Base-by-base conservation (phyloP, 2,113 vertebrate genomes). In the Isichthys henryi region DNA sequence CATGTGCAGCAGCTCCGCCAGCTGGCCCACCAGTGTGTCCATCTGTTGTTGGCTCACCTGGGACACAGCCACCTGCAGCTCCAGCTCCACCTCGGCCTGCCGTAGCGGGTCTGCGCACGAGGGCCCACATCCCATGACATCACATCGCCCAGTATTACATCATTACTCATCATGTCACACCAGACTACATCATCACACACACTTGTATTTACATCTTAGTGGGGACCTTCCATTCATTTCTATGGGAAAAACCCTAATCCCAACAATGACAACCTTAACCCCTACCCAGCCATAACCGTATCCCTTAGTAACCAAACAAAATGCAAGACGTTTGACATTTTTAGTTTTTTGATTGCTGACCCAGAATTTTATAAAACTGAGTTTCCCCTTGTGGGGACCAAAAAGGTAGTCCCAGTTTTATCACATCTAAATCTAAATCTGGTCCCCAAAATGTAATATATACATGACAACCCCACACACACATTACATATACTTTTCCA, bases 1-100 rank as follows among this genome's bases (percentile, higher is more conserved):
- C 88, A 98, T 96, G 15, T 97, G 96, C 46, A 99, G 95, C 85
- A 99, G 92, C 0, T 95, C 96, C 0, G 98, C 97, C 92, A 99
- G 94, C 91, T 96, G 97, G 74, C 96, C 95, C 93, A 98, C 91
- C 23, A 98, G 93, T 0, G 96, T 97, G 92, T 97, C 96, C 93
- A 95, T 97, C 94, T 96, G 96, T 93, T 95, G 96, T 88, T 96
- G 95, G 39, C 93, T 95, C 90, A 97, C 91, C 90, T 97, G 97
- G 91, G 96, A 95, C 74, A 95, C 94, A 1, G 95, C 94, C 15
- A 98, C 96, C 93, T 97, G 96, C 91, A 99, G 95, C 92, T 98
- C 97, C 92, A 98, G 92, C 94, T 98, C 98, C 93, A 99, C 97
- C 93, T 97, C 93, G 90, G 96, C 95, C 0, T 91, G 95, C 31